Base-by-base conservation (phyloP, 2,113 vertebrate genomes). In the Nettapus auritus region DNA sequence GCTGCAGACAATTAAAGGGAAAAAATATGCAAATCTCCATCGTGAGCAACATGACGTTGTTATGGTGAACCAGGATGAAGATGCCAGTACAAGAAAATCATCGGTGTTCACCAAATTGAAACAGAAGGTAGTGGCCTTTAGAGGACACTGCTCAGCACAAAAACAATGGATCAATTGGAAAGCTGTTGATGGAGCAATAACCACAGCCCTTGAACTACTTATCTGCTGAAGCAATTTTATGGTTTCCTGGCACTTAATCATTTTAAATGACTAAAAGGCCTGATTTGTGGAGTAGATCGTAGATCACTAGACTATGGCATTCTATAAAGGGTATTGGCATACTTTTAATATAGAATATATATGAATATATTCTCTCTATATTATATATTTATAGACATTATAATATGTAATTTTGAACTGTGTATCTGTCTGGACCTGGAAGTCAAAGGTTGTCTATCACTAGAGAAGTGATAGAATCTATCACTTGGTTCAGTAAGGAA, bases 251-350 rank as follows among this genome's bases (percentile, higher is more conserved):
- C 78, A 50, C 55, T 95, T 87, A 89, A 73, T 94, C 3, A 81
- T 67, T 89, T 95, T 86, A 94, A 96, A 75, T 89, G 15, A 92
- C 80, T 88, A 82, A 78, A 36, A 83, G 60, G 80, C 40, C 26
- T 79, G 62, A 57, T 52, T 10, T 89, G 48, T 92, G 84, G 77
- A 91, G 67, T 71, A 93, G 71, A 82, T 93, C 52, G 76, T 79
- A 90, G 48, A 79, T 92, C 55, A 67, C 59, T 56, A 79, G 40
- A 76, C 62, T 19, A 7, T 62, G 44, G 34, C 75, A 53, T 82
- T 88, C 42, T 82, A 78, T 38, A 75, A 93, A 73, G 50, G n/a
- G 22, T 83, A 63, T 63, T 80, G 20, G 14, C 23, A 75, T 64
- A 50, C 22, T 48, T 48, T 48, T 21, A 48, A 48, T 21, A 21